A percentile compares a stretch with the other conserved stretches of the same genome.
Evolutionary conservation across 2,113 vertebrate genomes (phyloP).

Genomic region (Carassius auratus): DNA sequence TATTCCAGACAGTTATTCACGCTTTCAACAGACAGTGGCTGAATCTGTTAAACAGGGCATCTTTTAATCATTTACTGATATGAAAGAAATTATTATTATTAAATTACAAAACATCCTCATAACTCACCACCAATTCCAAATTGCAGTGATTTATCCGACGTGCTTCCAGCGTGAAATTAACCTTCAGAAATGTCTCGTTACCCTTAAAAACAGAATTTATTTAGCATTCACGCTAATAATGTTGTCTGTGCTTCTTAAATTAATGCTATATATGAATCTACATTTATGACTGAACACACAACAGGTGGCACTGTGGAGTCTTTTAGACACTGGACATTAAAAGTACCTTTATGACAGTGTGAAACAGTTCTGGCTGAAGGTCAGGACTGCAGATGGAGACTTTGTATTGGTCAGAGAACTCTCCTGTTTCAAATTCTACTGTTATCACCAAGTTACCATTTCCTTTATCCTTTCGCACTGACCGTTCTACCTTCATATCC

Average conservation of each 20-base stretch:
- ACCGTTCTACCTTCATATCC: constrained; percentile 56
- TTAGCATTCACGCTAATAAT: not conserved
- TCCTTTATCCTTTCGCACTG: constrained; percentile 14
- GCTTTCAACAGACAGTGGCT: constrained; percentile 70
- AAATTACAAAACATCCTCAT: not conserved
- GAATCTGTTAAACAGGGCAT: constrained; percentile 61
- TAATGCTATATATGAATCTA: not conserved
- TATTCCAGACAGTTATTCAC: constrained; percentile 61
- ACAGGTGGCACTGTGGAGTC: not conserved
- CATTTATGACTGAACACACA: not conserved
- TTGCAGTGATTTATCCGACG: constrained; percentile 58
- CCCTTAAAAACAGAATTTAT: constrained; percentile 57
- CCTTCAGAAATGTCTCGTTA: constrained; percentile 61
- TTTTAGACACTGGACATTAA: not conserved
- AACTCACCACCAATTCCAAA: constrained; percentile 65
- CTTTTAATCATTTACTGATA: not conserved
- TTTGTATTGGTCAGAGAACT: constrained; percentile 67
- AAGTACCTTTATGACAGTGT: too few relatives aligned
- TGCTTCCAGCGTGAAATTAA: constrained; percentile 62
- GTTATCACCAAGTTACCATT: constrained; percentile 36
- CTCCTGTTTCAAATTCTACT: constrained; percentile 63
- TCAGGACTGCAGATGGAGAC: constrained; percentile 62
- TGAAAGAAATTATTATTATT: not conserved
- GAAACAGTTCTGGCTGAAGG: constrained; percentile 2
- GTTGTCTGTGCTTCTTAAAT: not conserved